Base-by-base conservation (phyloP, 2,888 invertebrate genomes). In the Euplagia quadripunctaria region DNA sequence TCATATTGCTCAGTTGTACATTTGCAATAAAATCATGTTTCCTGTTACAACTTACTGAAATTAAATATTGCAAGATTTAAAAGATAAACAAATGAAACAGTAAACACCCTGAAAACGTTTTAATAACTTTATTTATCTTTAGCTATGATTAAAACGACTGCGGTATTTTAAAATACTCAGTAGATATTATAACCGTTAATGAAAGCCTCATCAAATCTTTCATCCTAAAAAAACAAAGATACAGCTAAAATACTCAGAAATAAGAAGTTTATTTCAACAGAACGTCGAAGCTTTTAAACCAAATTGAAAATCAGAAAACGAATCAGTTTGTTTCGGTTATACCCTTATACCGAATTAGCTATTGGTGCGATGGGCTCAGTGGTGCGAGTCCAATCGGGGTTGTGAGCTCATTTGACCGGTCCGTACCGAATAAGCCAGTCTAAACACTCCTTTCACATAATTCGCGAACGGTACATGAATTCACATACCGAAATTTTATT, bases 401-500 rank as follows among this genome's bases (percentile, higher is more conserved):
- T 61, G 61, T 31, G 31, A 61, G 31, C 31, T 31, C 12, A 61
- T 61, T 14, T 61, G 31, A 58, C 20, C 58, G 31, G 14, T 61
- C 14, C 6, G 31, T 61, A 69, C 17, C 61, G 8, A 20, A 61
- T 31, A 20, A 49, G 16, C 12, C 72, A 80, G 76, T 85, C 82
- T 84, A 75, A 77, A 81, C 72, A 74, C 74, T 65, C 64, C 82
- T 81, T 83, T 82, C 79, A 16, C 77, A 77, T 82, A 85, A 83
- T 82, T 79, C 76, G 76, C 79, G 77, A 87, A 86, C 86, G 85
- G 87, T 88, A 88, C 84, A 86, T 83, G 84, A 81, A 85, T 82
- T 86, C 79, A 86, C 81, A 81, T 79, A 79, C 71, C 67, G 75
- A 80, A 82, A 83, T 86, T 86, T 83, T 82, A 86, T 83, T 85